Percentiles rank a stretch among this genome's conserved stretches.
Evolutionary conservation across 92 coral and sea anemone species (phyloP).

Genomic region (Parazoanthus swiftii): DNA sequence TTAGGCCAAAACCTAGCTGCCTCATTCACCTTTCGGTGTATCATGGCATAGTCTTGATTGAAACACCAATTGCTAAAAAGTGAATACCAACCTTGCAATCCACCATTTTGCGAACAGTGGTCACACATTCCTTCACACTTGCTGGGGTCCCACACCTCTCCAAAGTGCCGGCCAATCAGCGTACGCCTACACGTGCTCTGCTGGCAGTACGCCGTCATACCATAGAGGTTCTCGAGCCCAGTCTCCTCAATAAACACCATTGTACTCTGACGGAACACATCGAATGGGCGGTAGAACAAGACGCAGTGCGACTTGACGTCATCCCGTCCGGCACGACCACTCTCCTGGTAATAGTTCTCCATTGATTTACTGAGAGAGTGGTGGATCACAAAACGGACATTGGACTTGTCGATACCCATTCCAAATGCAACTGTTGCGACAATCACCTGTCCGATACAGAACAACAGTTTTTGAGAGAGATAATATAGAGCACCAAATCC

Average conservation of each 20-base stretch:
- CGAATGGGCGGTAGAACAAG: slow-evolving; percentile 87
- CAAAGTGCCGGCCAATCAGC: slow-evolving; percentile 92
- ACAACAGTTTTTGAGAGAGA: not conserved
- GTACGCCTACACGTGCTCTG: slow-evolving; percentile 73
- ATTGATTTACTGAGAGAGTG: slow-evolving; percentile 94
- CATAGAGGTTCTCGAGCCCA: slow-evolving; percentile 89
- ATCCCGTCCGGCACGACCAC: slow-evolving; percentile 95
- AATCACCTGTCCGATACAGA: slow-evolving; percentile 61
- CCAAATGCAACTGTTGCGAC: slow-evolving; percentile 98
- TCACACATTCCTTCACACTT: slow-evolving; percentile 91
- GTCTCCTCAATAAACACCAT: slow-evolving; percentile 93
- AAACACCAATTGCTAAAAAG: too few relatives aligned
- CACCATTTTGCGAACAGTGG: slow-evolving; percentile 57
- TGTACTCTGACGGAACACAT: slow-evolving; percentile 82
- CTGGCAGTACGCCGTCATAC: slow-evolving; percentile 83
- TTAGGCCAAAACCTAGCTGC: too few relatives aligned
- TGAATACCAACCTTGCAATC: slow-evolving; percentile 36
- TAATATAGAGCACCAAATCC: too few relatives aligned
- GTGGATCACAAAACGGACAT: slow-evolving; percentile 94
- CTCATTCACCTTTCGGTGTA: too few relatives aligned
- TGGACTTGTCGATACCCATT: slow-evolving; percentile 96
- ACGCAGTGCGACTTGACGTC: slow-evolving; percentile 74
- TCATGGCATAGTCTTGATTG: not conserved
- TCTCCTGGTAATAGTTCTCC: slow-evolving; percentile 97
- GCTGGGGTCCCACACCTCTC: slow-evolving; percentile 84